phyloP scores from a whole-genome alignment of 2,888 invertebrate species.

The Dione juno region DNA sequence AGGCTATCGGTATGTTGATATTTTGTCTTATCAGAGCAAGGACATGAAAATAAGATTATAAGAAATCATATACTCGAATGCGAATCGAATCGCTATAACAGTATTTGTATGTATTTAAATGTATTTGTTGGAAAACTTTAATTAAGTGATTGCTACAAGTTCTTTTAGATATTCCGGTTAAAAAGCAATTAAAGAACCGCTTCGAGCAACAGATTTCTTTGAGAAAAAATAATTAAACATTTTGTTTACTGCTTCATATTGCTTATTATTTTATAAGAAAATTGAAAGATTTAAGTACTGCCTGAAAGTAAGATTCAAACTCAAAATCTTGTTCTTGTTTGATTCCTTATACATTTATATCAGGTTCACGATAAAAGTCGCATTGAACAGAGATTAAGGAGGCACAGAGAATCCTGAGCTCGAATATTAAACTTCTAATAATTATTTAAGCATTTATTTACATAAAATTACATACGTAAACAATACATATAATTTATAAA shows the following conservation, averaged over 20 bases:
- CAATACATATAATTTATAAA: no score
- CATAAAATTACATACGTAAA: no score
- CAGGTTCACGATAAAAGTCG: no score
- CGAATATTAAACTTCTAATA: no score
- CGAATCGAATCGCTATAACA: not conserved
- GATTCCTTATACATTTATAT: no score
- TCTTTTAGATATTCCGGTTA: conserved; percentile 16
- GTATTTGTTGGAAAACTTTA: conserved; percentile 9
- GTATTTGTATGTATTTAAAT: not conserved
- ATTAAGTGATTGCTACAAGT: conserved; percentile 11
- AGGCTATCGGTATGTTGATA: no score
- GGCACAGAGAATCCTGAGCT: no score
- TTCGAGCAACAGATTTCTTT: conserved; percentile 9
- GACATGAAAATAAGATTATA: not conserved
- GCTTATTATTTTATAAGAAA: not conserved
- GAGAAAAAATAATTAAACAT: conserved; percentile 12
- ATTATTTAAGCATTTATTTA: no score
- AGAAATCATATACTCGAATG: not conserved
- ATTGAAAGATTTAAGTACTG: not conserved
- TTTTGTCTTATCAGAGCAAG: no score
- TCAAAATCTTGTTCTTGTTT: no score
- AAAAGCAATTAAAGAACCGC: conserved; percentile 18
- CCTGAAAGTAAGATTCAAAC: no score
- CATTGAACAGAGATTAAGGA: no score
- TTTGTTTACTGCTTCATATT: conserved; percentile 8